A percentile compares a stretch with the other conserved stretches of the same genome.
Conservation (phyloP, 2,797 vertebrate species). For the Schizopygopsis malacanthus region DNA sequence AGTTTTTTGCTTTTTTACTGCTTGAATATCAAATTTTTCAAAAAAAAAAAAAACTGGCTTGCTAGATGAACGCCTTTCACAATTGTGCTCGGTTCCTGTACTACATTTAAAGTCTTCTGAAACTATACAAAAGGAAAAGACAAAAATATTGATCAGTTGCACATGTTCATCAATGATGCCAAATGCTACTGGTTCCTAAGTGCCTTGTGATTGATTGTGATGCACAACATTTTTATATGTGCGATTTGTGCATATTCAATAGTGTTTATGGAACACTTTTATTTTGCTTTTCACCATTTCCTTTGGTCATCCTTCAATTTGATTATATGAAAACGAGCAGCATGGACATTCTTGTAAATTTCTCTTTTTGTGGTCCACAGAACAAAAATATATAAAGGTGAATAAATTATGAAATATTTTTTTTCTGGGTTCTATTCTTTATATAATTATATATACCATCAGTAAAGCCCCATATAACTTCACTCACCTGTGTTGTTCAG, state of each 20-base stretch:
- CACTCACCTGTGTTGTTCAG: slow-evolving; percentile 95
- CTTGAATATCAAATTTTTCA: background rate
- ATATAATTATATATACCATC: background rate
- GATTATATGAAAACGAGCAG: background rate
- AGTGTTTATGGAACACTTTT: background rate
- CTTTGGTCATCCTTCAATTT: background rate
- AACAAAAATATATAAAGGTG: background rate
- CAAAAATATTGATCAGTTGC: background rate
- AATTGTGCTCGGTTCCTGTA: background rate
- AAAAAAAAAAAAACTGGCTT: background rate
- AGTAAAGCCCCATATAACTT: background rate
- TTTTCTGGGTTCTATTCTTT: background rate
- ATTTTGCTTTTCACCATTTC: background rate
- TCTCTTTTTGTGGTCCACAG: background rate
- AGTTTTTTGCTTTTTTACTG: background rate
- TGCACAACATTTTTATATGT: background rate
- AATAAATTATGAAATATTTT: background rate
- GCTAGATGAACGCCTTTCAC: background rate
- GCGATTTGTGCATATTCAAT: background rate
- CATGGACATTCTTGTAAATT: background rate
- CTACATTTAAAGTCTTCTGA: background rate
- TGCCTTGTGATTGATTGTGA: background rate
- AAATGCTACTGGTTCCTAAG: background rate
- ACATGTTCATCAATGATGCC: background rate
- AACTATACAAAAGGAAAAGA: background rate